Conservation (phyloP, 1,140 invertebrate species). For the Vanessa tameamea region DNA sequence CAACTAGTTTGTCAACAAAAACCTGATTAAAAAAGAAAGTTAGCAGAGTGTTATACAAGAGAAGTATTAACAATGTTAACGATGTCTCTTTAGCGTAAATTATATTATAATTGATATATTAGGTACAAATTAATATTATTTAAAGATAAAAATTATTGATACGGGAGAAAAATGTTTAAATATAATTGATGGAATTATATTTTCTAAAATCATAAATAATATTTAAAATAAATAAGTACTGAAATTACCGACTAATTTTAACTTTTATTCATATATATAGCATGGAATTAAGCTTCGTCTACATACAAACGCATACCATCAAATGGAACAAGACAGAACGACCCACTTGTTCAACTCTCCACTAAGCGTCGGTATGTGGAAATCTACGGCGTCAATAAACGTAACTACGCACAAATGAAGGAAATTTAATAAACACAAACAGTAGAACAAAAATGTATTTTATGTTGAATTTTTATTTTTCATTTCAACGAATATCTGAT, state of each 20-base stretch:
- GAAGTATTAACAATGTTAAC: background rate
- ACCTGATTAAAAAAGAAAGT: conserved; percentile 30
- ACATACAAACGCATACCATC: conserved; percentile 14
- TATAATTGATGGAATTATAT: no score
- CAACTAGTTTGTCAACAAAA: conserved; percentile 27
- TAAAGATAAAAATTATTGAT: no score
- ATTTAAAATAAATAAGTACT: no score
- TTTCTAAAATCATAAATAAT: no score
- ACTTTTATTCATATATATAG: no score
- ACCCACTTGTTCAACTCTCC: conserved; percentile 59
- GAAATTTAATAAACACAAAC: background rate
- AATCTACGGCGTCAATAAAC: conserved; percentile 15
- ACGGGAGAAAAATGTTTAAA: no score
- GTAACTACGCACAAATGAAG: background rate
- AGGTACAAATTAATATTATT: no score
- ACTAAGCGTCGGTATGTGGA: conserved; percentile 47
- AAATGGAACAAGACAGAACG: conserved; percentile 37
- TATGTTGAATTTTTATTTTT: no score
- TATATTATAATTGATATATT: no score
- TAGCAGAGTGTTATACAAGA: background rate
- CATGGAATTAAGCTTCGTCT: conserved; percentile 1
- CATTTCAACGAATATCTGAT: no score
- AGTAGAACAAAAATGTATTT: background rate
- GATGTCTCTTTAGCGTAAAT: no score
- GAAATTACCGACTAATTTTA: no score